Percentiles rank a stretch among this genome's conserved stretches.
phyloP scores from a whole-genome alignment of 1,140 invertebrate species.

The Physella acuta region DNA sequence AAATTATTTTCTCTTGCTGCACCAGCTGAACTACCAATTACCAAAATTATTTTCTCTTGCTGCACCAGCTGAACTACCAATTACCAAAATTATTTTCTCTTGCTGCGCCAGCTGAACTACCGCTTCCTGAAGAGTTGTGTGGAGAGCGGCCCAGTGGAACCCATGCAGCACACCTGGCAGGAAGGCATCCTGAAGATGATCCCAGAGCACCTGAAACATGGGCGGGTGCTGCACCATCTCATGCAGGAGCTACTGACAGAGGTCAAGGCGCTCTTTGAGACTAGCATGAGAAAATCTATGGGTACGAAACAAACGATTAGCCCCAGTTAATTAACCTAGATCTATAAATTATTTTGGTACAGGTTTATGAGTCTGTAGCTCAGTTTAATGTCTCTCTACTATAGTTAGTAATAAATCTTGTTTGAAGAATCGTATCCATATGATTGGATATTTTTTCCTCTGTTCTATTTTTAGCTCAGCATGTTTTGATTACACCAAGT shows the following conservation, averaged over 20 bases:
- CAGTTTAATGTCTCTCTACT: too few relatives aligned
- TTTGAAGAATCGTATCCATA: too few relatives aligned
- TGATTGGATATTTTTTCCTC: too few relatives aligned
- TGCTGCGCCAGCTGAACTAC: conserved; percentile 58
- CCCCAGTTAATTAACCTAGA: too few relatives aligned
- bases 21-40: too few relatives aligned
- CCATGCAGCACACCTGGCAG: conserved; percentile 56
- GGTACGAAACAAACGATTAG: conserved; percentile 35
- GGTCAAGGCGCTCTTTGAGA: conserved; percentile 48
- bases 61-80: too few relatives aligned
- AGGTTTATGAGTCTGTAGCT: neutral
- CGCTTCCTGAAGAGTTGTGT: conserved; percentile 56
- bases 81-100: too few relatives aligned
- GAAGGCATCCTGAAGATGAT: conserved; percentile 54
- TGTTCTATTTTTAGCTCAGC: conserved; percentile 47
- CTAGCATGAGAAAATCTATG: conserved; percentile 59
- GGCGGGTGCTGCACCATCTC: conserved; percentile 39
- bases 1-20: too few relatives aligned
- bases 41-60: too few relatives aligned
- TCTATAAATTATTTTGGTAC: too few relatives aligned
- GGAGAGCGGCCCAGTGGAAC: conserved; percentile 51
- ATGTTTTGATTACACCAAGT: conserved; percentile 51
- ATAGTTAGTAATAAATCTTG: too few relatives aligned
- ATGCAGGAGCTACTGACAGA: conserved; percentile 53
- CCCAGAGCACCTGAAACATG: conserved; percentile 45